phyloP scores from a whole-genome alignment of 2,888 invertebrate genomes.

The Troglohyphantes excavatus region DNA sequence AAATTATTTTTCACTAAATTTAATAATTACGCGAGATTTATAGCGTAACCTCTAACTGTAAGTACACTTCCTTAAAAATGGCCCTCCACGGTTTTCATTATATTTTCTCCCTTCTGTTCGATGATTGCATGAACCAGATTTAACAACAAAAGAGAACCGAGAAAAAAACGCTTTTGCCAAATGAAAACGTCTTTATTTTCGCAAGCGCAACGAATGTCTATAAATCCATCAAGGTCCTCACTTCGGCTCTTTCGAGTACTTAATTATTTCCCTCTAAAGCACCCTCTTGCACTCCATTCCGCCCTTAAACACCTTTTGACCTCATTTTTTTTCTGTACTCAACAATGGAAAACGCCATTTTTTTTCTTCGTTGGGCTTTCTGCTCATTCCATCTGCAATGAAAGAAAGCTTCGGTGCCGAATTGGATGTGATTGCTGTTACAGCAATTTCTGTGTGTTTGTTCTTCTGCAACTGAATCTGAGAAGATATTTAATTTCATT shows the following conservation, averaged over 20 bases:
- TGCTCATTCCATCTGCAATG: neutral
- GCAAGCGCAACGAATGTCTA: constrained; percentile 9
- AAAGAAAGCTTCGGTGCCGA: no score
- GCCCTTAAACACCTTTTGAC: constrained; percentile 52
- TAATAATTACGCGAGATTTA: no score
- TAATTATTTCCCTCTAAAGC: constrained; percentile 38
- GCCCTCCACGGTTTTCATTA: no score
- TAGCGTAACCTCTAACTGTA: no score
- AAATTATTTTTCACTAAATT: no score
- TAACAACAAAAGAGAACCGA: neutral
- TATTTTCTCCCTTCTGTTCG: no score
- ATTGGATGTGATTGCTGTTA: no score
- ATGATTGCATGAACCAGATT: neutral
- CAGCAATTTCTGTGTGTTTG: no score
- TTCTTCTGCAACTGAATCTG: no score
- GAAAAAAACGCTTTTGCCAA: constrained; percentile 1
- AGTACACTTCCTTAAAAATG: no score
- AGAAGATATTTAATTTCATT: no score
- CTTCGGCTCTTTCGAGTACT: constrained; percentile 26
- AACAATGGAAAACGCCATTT: neutral
- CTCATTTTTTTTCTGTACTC: neutral
- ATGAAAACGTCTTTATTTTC: constrained; percentile 15
- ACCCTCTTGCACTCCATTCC: constrained; percentile 1
- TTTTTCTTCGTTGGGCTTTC: neutral
- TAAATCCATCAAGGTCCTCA: constrained; percentile 19